A percentile compares a stretch with the other conserved stretches of the same genome.
These are phyloP conservation scores for Meandrina meandrites DNA, from an alignment of 92 coral and sea anemone species.

Conservation along the genomic window DNA sequence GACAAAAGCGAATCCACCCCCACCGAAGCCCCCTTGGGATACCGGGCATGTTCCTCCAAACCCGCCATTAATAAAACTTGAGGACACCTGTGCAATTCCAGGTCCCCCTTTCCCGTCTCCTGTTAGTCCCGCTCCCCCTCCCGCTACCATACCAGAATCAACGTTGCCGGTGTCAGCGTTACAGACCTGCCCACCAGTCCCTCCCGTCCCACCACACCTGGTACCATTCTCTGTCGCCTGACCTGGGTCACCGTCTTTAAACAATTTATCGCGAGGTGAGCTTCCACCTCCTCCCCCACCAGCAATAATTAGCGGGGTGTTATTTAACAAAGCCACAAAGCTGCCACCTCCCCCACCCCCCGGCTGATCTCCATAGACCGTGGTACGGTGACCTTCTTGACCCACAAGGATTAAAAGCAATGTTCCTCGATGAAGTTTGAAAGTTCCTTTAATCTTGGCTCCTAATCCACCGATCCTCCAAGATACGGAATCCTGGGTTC, in stretches of 20 bases:
- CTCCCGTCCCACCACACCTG: conserved; percentile 70
- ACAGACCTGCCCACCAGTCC: conserved; percentile 72
- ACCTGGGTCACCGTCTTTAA: conserved; percentile 87
- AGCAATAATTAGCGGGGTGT: conserved; percentile 70
- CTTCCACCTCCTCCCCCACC: conserved; percentile 99
- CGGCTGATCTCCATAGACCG: conserved; percentile 17
- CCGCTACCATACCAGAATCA: not conserved
- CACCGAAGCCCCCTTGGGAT: conserved; percentile 60
- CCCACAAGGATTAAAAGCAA: conserved; percentile 78
- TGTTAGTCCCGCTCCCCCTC: conserved; percentile 54
- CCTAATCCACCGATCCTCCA: conserved; percentile 86
- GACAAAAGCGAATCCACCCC: conserved; percentile 32
- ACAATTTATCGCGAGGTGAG: not conserved
- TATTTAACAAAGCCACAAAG: conserved; percentile 58
- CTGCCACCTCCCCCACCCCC: conserved; percentile 99
- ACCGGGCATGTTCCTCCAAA: conserved; percentile 38
- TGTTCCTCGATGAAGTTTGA: conserved; percentile 34
- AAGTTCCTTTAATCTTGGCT: conserved; percentile 73
- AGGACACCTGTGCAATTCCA: not conserved
- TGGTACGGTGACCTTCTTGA: conserved; percentile 56
- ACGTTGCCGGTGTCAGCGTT: conserved; percentile 15
- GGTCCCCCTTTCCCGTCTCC: conserved; percentile 48
- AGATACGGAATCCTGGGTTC: not conserved
- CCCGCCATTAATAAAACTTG: conserved; percentile 65
- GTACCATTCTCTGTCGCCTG: conserved; percentile 69